A percentile compares a stretch with the other conserved stretches of the same genome.
phyloP scores from a whole-genome alignment of 2,888 invertebrate species.

The Eupithecia subfuscata region DNA sequence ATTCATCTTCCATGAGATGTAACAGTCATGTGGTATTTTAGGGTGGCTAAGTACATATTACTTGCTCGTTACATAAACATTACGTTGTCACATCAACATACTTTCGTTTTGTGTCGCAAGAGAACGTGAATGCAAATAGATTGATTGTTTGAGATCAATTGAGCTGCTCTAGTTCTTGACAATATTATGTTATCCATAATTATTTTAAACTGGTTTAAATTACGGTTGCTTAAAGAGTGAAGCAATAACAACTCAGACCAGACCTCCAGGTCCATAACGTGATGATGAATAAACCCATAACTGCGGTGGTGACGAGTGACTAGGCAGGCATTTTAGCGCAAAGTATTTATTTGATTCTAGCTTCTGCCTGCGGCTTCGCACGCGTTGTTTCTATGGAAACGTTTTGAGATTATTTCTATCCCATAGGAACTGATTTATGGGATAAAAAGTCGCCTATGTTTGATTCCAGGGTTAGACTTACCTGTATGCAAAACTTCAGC shows the following conservation, averaged over 20 bases:
- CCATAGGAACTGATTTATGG: no score
- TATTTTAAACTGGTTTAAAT: slow-evolving; percentile 15
- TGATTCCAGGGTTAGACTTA: no score
- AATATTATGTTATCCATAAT: slow-evolving; percentile 28
- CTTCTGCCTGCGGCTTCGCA: no score
- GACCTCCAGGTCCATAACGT: no score
- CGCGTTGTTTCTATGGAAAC: no score
- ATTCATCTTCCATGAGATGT: not conserved
- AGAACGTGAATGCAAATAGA: slow-evolving; percentile 46
- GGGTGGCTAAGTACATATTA: slow-evolving; percentile 16
- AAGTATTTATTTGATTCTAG: not conserved
- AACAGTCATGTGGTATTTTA: slow-evolving; percentile 12
- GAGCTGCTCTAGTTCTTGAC: slow-evolving; percentile 31
- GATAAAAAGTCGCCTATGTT: no score
- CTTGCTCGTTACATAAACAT: slow-evolving; percentile 55
- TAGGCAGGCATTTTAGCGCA: not conserved
- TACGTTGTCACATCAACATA: slow-evolving; percentile 43
- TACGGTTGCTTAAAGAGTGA: not conserved
- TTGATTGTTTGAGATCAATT: slow-evolving; percentile 44
- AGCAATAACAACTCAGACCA: not conserved
- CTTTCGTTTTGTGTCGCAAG: slow-evolving; percentile 45
- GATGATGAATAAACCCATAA: not conserved
- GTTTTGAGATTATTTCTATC: no score
- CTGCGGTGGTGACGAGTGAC: not conserved
- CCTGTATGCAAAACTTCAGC: no score